Percentiles rank a stretch among this genome's conserved stretches.
phyloP scores from a whole-genome alignment of 30 jellyfish, hydroid and myxozoan genomes.

The Sanderia malayensis region DNA sequence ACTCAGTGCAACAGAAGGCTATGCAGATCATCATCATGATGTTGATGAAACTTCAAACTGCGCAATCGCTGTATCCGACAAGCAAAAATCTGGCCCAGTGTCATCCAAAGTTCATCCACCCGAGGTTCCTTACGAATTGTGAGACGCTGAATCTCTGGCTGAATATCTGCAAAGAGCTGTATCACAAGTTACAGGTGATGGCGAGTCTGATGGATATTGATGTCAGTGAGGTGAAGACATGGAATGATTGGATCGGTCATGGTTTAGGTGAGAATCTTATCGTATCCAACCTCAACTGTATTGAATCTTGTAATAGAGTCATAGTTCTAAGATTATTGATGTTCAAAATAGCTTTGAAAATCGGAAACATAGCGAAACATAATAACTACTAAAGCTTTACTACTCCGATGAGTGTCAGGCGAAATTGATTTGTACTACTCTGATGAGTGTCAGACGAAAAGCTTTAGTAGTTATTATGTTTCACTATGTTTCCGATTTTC shows the following conservation, averaged over 20 bases:
- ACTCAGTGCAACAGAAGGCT: conserved; percentile 52
- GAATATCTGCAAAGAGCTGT: conserved; percentile 65
- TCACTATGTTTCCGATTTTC: too few relatives aligned
- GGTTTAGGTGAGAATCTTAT: conserved; percentile 63
- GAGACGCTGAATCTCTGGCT: conserved; percentile 77
- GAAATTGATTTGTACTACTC: too few relatives aligned
- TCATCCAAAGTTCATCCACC: conserved; percentile 53
- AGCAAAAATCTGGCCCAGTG: conserved; percentile 35
- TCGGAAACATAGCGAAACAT: too few relatives aligned
- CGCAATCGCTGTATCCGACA: conserved; percentile 67
- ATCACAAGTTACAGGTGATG: conserved; percentile 69
- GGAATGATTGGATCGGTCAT: conserved; percentile 85
- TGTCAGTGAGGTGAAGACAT: conserved; percentile 45
- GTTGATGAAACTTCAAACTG: conserved; percentile 54
- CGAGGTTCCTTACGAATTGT: conserved; percentile 48
- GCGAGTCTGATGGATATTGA: conserved; percentile 69
- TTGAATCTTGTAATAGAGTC: too few relatives aligned
- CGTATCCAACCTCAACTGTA: too few relatives aligned
- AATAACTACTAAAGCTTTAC: too few relatives aligned
- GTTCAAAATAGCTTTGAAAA: too few relatives aligned
- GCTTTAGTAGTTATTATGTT: too few relatives aligned
- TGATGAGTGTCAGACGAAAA: too few relatives aligned
- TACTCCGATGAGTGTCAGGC: too few relatives aligned
- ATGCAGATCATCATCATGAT: conserved; percentile 58
- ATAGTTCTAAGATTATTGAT: too few relatives aligned